Conservation (phyloP, 1,140 invertebrate species). For the Brachionus rubens region DNA sequence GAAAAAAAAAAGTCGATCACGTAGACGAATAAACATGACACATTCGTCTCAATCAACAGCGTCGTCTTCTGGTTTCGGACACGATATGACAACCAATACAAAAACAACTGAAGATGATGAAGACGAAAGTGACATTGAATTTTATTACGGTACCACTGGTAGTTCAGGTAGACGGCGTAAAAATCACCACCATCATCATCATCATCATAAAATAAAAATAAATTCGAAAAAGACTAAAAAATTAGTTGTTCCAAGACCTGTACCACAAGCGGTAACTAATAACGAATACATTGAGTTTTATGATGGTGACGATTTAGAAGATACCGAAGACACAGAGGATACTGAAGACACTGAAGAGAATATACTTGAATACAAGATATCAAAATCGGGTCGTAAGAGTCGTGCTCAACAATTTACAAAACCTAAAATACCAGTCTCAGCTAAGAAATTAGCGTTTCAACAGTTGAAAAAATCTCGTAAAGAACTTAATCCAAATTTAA, state of each 20-base stretch:
- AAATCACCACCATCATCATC: conserved; percentile 1
- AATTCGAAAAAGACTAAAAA: neutral
- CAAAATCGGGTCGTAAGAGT: neutral
- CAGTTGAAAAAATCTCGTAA: conserved; percentile 12
- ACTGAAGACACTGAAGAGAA: conserved; percentile 44
- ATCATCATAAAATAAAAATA: neutral
- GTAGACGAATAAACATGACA: neutral
- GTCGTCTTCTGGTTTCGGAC: conserved; percentile 18
- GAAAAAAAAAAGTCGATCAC: conserved; percentile 5
- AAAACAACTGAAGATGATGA: conserved; percentile 34
- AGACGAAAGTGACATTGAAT: conserved; percentile 25
- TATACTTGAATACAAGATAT: neutral
- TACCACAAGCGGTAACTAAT: neutral
- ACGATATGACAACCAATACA: conserved; percentile 16
- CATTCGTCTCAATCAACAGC: conserved; percentile 23
- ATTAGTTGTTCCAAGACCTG: neutral
- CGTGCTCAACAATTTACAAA: neutral
- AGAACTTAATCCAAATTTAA: neutral
- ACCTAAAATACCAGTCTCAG: neutral
- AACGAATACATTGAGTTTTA: conserved; percentile 12
- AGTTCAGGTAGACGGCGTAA: neutral
- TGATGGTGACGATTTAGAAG: conserved; percentile 22
- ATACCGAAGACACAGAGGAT: conserved; percentile 26
- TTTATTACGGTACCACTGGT: conserved; percentile 7
- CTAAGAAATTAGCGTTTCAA: conserved; percentile 8